Conservation (phyloP, 2,797 vertebrate species). For the Coilia nasus region DNA sequence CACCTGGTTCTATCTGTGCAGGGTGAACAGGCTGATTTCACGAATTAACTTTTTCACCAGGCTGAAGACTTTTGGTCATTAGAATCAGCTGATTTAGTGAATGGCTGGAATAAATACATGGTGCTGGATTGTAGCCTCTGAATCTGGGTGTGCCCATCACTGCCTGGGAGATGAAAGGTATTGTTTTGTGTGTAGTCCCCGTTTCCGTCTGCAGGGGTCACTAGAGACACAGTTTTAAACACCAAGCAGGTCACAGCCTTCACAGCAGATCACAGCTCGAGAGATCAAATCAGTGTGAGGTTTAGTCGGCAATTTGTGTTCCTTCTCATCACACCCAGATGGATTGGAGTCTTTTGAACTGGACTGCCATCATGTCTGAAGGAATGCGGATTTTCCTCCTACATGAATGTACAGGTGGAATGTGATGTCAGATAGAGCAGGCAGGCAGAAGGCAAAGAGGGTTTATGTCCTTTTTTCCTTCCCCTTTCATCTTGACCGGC, state of each 20-base stretch:
- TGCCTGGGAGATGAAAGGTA: background rate
- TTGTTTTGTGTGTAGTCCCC: conserved; percentile 26
- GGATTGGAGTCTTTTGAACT: background rate
- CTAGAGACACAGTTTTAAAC: conserved; percentile 51
- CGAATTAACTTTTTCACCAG: no score
- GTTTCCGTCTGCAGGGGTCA: conserved; percentile 59
- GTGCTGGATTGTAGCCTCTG: no score
- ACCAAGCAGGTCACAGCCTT: background rate
- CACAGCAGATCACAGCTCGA: background rate
- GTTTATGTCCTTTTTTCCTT: background rate
- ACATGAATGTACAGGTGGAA: background rate
- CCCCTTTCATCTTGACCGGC: background rate
- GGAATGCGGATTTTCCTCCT: background rate
- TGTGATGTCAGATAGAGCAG: background rate
- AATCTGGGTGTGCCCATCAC: no score
- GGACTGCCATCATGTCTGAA: background rate
- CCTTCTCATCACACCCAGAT: background rate
- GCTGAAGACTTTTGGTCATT: no score
- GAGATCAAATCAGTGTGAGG: background rate
- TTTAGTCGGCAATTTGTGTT: background rate
- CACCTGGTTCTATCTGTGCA: no score
- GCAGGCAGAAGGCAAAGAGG: background rate
- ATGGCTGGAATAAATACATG: no score
- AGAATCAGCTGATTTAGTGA: no score
- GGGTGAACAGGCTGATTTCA: no score